Conservation (phyloP, 2,113 vertebrate genomes). For the Scomber colias region DNA sequence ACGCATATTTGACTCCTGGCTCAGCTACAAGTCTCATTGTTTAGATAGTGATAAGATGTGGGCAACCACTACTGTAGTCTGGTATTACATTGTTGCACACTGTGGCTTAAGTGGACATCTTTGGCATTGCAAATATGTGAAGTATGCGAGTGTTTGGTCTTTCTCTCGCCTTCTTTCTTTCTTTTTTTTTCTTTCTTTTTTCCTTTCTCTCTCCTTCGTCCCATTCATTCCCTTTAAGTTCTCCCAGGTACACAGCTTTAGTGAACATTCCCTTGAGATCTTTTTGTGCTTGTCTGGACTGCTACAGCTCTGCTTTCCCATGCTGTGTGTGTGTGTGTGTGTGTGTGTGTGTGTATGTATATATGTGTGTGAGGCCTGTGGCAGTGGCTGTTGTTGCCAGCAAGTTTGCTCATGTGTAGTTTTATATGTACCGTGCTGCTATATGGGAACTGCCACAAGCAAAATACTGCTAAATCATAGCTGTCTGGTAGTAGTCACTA, state of each 20-base stretch:
- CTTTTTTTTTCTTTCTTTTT: not conserved
- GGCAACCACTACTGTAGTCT: constrained; percentile 56
- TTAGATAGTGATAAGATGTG: constrained; percentile 66
- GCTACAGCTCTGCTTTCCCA: constrained; percentile 24
- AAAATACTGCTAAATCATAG: constrained; percentile 16
- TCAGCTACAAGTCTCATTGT: constrained; percentile 54
- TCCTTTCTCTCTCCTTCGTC: constrained; percentile 35
- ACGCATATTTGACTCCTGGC: constrained; percentile 49
- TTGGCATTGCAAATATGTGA: constrained; percentile 75
- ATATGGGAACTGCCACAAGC: constrained; percentile 34
- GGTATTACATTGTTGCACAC: constrained; percentile 54
- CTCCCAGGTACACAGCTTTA: constrained; percentile 50
- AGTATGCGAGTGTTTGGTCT: constrained; percentile 72
- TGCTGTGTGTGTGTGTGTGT: not conserved
- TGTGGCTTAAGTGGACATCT: constrained; percentile 61
- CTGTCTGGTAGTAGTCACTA: not conserved
- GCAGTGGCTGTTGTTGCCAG: constrained; percentile 24
- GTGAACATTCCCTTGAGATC: constrained; percentile 31
- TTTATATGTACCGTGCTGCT: constrained; percentile 22
- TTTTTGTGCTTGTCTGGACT: constrained; percentile 2
- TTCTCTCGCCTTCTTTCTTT: constrained; percentile 21
- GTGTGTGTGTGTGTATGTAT: not conserved
- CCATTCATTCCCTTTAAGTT: constrained; percentile 57
- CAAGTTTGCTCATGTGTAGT: constrained; percentile 50
- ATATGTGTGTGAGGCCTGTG: constrained; percentile 10